These are phyloP conservation scores for Leptobrachium leishanense DNA, from an alignment of 2,113 vertebrate species.

Conservation along the genomic window DNA sequence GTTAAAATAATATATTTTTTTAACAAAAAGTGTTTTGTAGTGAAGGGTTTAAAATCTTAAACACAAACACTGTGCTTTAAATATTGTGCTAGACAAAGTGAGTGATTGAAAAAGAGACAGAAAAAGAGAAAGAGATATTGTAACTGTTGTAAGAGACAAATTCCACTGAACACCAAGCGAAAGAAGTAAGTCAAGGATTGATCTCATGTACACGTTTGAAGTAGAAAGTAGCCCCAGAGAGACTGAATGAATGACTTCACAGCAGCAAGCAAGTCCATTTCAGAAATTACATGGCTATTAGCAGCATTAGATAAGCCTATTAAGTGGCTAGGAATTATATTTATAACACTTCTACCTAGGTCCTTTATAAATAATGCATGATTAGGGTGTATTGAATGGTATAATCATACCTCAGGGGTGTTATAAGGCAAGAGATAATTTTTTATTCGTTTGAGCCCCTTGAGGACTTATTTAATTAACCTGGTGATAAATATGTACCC, in stretches of 20 bases:
- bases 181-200: slow-evolving; percentile 18
- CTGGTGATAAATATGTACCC: slow-evolving; percentile 16
- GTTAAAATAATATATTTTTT: too few species aligned
- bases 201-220: slow-evolving; percentile 1
- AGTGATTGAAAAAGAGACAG: too few species aligned
- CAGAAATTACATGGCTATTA: slow-evolving; percentile 40
- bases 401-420: slow-evolving; percentile 39
- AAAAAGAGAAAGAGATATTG: neutral
- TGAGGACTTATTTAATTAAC: slow-evolving; percentile 27
- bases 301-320: slow-evolving; percentile 43
- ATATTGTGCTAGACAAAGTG: neutral
- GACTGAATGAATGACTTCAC: slow-evolving; percentile 36
- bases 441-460: neutral
- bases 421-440: slow-evolving; percentile 15
- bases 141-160: neutral
- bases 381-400: slow-evolving; percentile 29
- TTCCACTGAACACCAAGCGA: neutral
- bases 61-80: neutral
- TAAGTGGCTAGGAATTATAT: slow-evolving; percentile 39
- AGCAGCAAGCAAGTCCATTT: slow-evolving; percentile 40
- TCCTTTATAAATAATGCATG: slow-evolving; percentile 41
- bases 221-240: slow-evolving; percentile 23
- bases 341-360: slow-evolving; percentile 25
- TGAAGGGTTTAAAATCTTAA: too few species aligned
- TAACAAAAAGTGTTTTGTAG: too few species aligned